These are phyloP conservation scores for Tenthredo livida DNA, from an alignment of 2,888 invertebrate genomes.

Conservation along the genomic window DNA sequence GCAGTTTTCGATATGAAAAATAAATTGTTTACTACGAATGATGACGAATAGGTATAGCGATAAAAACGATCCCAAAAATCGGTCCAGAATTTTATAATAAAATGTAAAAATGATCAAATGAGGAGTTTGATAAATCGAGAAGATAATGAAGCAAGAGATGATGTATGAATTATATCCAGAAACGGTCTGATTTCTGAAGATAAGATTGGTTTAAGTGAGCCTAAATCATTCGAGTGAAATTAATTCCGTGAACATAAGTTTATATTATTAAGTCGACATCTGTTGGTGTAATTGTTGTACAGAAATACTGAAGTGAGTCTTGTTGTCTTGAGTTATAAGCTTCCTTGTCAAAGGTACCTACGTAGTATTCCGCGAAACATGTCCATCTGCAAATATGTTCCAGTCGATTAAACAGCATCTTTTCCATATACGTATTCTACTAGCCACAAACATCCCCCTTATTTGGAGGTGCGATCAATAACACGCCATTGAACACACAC, in stretches of 20 bases:
- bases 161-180: background rate
- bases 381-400: conserved; percentile 29
- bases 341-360: conserved; percentile 24
- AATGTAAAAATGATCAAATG: too few relatives aligned
- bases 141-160: background rate
- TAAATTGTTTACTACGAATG: too few relatives aligned
- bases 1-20: too few relatives aligned
- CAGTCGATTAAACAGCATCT: conserved; percentile 18
- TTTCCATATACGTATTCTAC: conserved; percentile 27
- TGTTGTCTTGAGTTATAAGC: background rate
- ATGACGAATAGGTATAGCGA: too few relatives aligned
- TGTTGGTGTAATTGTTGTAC: background rate
- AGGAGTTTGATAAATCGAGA: background rate
- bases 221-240: background rate
- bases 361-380: background rate
- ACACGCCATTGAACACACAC: conserved; percentile 44
- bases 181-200: background rate
- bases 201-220: background rate
- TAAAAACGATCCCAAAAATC: too few relatives aligned
- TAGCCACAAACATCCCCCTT: conserved; percentile 25
- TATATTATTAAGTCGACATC: background rate
- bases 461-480: conserved; percentile 47
- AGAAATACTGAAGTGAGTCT: too few relatives aligned
- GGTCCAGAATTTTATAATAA: too few relatives aligned
- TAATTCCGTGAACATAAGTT: conserved; percentile 27